Percentiles rank a stretch among this genome's conserved stretches.
Conservation (phyloP, 2,888 invertebrate genomes). For the Zonitis immaculata region DNA sequence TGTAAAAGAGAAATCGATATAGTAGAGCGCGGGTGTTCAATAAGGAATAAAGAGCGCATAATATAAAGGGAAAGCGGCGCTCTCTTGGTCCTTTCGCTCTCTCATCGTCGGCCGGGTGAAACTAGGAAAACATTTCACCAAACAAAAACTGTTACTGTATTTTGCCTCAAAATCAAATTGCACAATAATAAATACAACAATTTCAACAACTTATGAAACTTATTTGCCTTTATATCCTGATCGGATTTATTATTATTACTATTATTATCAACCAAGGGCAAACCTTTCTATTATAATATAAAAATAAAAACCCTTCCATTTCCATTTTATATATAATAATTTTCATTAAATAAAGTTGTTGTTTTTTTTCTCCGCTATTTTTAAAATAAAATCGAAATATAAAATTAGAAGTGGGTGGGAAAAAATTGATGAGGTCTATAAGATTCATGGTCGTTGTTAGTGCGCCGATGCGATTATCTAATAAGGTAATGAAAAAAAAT, state of each 20-base stretch:
- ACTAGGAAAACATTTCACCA: constrained; percentile 32
- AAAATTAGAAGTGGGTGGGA: too few species aligned
- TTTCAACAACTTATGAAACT: neutral
- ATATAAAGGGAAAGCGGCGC: constrained; percentile 33
- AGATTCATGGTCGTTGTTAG: neutral
- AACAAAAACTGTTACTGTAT: neutral
- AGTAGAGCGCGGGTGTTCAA: constrained; percentile 35
- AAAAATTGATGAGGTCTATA: neutral
- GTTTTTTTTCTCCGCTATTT: too few species aligned
- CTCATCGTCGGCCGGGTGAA: constrained; percentile 33
- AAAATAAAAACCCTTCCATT: neutral
- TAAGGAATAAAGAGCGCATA: constrained; percentile 35
- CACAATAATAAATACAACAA: neutral
- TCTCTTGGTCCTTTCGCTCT: constrained; percentile 32
- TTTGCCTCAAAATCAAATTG: constrained; percentile 3
- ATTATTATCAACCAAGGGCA: too few species aligned
- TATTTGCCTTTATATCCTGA: neutral
- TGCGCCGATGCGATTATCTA: neutral
- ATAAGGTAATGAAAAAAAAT: neutral
- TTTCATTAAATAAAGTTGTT: neutral
- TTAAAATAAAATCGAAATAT: too few species aligned
- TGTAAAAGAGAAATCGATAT: constrained; percentile 35
- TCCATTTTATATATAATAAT: neutral
- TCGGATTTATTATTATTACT: neutral
- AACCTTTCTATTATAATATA: neutral